A percentile compares a stretch with the other conserved stretches of the same genome.
These are phyloP conservation scores for Hermetia illucens DNA, from an alignment of 1,140 invertebrate species.

Conservation along the genomic window DNA sequence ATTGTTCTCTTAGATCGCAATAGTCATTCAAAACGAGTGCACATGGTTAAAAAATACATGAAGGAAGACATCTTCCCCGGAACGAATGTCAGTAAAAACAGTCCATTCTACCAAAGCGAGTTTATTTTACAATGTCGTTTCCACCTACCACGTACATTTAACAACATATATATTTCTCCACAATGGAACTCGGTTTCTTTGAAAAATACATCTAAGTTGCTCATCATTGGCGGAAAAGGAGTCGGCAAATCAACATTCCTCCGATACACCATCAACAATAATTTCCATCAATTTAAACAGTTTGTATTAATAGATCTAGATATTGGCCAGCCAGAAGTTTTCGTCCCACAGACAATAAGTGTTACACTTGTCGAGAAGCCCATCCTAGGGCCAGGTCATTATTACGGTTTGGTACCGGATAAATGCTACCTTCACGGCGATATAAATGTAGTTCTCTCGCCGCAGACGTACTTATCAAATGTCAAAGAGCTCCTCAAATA, in stretches of 20 bases:
- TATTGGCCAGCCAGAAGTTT: slow-evolving; percentile 63
- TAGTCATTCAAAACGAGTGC: slow-evolving; percentile 7
- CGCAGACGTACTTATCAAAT: slow-evolving; percentile 33
- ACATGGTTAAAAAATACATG: slow-evolving; percentile 22
- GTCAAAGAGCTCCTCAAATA: slow-evolving; percentile 30
- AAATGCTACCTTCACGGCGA: slow-evolving; percentile 34
- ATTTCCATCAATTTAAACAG: slow-evolving; percentile 30
- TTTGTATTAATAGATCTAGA: slow-evolving; percentile 59
- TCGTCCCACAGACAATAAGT: slow-evolving; percentile 49
- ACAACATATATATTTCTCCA: slow-evolving; percentile 16
- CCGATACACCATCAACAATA: slow-evolving; percentile 46
- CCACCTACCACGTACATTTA: slow-evolving; percentile 8
- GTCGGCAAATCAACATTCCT: slow-evolving; percentile 61
- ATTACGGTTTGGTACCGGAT: slow-evolving; percentile 17
- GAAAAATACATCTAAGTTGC: slow-evolving; percentile 12
- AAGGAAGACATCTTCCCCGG: slow-evolving; percentile 31
- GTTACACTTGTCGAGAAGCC: slow-evolving; percentile 40
- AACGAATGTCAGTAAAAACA: slow-evolving; percentile 13
- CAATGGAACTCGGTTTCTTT: slow-evolving; percentile 23
- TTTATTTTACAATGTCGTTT: slow-evolving; percentile 21
- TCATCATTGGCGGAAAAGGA: slow-evolving; percentile 51
- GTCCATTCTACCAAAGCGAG: slow-evolving; percentile 15
- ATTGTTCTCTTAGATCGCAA: slow-evolving; percentile 21
- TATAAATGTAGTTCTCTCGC: slow-evolving; percentile 33
- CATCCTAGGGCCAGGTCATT: slow-evolving; percentile 54